A percentile compares a stretch with the other conserved stretches of the same genome.
These are phyloP conservation scores for Phoenicopterus ruber DNA, from an alignment of 2,113 vertebrate species.

Conservation along the genomic window DNA sequence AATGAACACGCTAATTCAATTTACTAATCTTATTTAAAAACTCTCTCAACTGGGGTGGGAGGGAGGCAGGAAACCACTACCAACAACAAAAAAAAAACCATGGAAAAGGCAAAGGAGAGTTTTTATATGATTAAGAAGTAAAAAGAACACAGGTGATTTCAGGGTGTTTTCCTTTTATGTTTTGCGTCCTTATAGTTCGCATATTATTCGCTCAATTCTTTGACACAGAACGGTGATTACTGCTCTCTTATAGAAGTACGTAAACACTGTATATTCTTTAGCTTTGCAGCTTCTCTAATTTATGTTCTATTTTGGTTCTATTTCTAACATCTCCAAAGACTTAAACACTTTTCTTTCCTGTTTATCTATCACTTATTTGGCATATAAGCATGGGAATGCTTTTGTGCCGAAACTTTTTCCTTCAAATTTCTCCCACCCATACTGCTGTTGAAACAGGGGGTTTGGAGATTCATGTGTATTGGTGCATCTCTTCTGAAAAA, in stretches of 20 bases:
- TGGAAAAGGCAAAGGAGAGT: neutral
- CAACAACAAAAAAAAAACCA: fast-evolving
- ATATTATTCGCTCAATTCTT: neutral
- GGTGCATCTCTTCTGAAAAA: neutral
- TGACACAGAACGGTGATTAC: neutral
- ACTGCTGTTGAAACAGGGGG: neutral
- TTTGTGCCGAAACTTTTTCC: neutral
- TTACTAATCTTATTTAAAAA: neutral
- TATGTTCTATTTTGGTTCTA: neutral
- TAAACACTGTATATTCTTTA: neutral
- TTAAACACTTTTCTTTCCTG: neutral
- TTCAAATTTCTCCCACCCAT: neutral
- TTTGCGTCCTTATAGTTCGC: neutral
- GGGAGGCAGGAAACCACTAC: neutral
- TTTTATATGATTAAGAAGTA: neutral
- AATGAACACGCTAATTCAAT: neutral
- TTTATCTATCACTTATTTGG: neutral
- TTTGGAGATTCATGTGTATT: neutral
- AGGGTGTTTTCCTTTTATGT: neutral
- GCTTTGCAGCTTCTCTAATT: neutral
- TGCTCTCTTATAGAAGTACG: neutral
- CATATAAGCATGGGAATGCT: neutral
- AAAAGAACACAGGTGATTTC: neutral
- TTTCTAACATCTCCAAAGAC: neutral
- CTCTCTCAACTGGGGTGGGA: neutral